Evolutionary conservation across 2,797 vertebrate species (phyloP).

Genomic region (Ptychobarbus kaznakovi): DNA sequence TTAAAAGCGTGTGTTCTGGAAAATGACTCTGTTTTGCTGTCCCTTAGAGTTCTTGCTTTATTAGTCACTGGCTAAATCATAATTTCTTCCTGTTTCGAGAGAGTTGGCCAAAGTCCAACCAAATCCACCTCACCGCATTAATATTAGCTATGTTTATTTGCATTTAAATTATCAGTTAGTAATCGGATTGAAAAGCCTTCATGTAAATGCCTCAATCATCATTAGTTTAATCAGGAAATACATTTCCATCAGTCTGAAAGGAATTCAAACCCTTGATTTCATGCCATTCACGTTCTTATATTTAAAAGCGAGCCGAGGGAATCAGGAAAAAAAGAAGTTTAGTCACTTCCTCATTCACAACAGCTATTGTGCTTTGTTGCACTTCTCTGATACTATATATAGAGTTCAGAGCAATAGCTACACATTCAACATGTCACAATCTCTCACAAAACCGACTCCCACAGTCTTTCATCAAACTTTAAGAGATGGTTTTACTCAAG

Average conservation of each 20-base stretch:
- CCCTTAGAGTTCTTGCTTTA: background rate
- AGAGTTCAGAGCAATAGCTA: background rate
- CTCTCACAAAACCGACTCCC: too few relatives aligned
- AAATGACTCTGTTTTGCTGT: conserved; percentile 7
- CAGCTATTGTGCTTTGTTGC: background rate
- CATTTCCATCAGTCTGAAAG: background rate
- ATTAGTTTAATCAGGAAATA: background rate
- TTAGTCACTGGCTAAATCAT: background rate
- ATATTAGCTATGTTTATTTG: background rate
- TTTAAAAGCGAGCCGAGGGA: background rate
- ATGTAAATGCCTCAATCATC: background rate
- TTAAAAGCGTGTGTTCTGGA: conserved; percentile 28
- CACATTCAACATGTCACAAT: background rate
- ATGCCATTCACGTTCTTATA: background rate
- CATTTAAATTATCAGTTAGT: background rate
- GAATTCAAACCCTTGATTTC: background rate
- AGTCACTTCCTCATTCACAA: conserved; percentile 40
- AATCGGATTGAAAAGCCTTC: background rate
- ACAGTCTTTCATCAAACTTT: background rate
- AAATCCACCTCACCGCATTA: background rate
- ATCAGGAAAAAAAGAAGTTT: background rate
- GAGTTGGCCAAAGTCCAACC: background rate
- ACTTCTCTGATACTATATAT: conserved; percentile 9
- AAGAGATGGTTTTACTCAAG: background rate
- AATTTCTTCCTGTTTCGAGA: background rate